Evolutionary conservation across 2,888 invertebrate genomes (phyloP).

Genomic region (Coelogynopora nodosa): DNA sequence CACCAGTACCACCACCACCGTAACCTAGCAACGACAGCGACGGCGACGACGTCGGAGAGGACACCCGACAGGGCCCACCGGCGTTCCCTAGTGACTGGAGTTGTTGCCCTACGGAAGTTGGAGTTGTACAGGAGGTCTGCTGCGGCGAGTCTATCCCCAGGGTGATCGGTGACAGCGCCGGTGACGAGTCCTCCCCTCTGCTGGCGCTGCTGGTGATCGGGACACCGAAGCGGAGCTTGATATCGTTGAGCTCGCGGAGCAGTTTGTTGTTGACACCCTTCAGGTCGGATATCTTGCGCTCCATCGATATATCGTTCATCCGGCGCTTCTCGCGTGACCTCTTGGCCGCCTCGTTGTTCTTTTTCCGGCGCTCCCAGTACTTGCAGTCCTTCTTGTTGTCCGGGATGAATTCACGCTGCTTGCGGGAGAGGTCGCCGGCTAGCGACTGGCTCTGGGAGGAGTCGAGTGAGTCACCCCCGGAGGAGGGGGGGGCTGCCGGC

Average conservation of each 20-base stretch:
- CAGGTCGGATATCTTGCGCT: constrained; percentile 84
- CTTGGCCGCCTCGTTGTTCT: constrained; percentile 95
- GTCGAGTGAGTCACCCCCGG: background rate
- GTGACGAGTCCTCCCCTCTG: background rate
- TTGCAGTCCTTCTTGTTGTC: constrained; percentile 92
- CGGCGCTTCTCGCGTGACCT: constrained; percentile 90
- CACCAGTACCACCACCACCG: too few relatives aligned
- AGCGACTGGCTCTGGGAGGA: background rate
- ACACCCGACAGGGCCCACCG: too few relatives aligned
- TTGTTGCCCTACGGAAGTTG: too few relatives aligned
- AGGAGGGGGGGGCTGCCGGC: background rate
- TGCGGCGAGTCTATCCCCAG: background rate
- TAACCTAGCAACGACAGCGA: too few relatives aligned
- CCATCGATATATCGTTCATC: constrained; percentile 91
- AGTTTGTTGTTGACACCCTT: constrained; percentile 91
- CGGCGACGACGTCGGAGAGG: too few relatives aligned
- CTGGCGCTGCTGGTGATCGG: constrained; percentile 66
- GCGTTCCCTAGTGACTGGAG: background rate
- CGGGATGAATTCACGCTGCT: constrained; percentile 91
- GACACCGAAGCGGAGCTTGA: constrained; percentile 80
- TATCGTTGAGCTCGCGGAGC: constrained; percentile 83
- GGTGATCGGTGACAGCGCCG: background rate
- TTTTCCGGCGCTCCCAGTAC: constrained; percentile 89
- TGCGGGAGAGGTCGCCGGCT: constrained; percentile 67
- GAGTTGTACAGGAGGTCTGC: constrained; percentile 55